Conservation (phyloP, 2,888 invertebrate genomes). For the Polyploca ridens region DNA sequence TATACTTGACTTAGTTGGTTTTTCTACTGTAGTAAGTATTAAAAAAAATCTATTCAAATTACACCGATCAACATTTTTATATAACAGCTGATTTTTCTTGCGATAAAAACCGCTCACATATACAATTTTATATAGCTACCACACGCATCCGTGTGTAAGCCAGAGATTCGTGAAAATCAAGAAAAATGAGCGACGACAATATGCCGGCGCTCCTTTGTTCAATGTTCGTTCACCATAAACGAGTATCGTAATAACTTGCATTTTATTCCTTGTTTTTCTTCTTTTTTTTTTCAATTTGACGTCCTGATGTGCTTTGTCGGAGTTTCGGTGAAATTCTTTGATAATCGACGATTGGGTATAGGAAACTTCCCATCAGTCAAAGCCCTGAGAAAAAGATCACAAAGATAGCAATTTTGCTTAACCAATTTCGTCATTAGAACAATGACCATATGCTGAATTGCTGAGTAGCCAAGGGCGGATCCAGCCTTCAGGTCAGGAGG, state of each 20-base stretch:
- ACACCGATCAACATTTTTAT: background rate
- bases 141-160: conserved; percentile 40
- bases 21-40: too few relatives aligned
- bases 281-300: conserved; percentile 8
- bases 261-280: conserved; percentile 22
- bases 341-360: background rate
- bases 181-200: conserved; percentile 47
- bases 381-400: too few relatives aligned
- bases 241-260: conserved; percentile 36
- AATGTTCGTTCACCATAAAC: conserved; percentile 40
- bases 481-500: too few relatives aligned
- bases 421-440: too few relatives aligned
- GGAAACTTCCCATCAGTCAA: too few relatives aligned
- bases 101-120: conserved; percentile 6
- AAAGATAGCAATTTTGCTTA: too few relatives aligned
- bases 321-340: background rate
- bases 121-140: conserved; percentile 9
- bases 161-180: conserved; percentile 45
- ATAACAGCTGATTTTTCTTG: background rate
- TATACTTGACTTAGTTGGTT: too few relatives aligned
- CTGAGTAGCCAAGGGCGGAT: too few relatives aligned
- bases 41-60: background rate
- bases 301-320: conserved; percentile 13
- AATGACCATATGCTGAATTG: too few relatives aligned
- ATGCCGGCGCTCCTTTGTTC: conserved; percentile 42